Conservation (phyloP, 2,797 vertebrate genomes). For the Xiphophorus birchmanni region DNA sequence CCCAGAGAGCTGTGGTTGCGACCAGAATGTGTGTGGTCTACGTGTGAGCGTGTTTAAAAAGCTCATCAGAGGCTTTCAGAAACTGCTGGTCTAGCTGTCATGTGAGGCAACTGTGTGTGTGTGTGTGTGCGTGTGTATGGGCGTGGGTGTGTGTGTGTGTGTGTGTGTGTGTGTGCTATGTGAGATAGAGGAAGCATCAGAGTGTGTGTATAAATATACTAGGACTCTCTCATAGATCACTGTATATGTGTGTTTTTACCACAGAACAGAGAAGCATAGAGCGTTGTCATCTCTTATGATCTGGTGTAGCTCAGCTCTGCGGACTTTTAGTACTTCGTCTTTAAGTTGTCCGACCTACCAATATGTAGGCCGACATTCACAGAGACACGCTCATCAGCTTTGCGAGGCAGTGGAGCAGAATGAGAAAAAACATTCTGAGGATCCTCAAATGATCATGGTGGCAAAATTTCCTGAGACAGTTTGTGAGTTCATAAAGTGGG, state of each 20-base stretch:
- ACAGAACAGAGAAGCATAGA: constrained; percentile 43
- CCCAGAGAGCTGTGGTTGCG: constrained; percentile 66
- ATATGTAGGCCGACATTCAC: constrained; percentile 38
- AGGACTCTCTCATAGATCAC: constrained; percentile 60
- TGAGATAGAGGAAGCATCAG: no score
- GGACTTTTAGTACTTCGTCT: not conserved
- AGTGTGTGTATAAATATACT: constrained; percentile 68
- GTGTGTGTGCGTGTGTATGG: constrained; percentile 33
- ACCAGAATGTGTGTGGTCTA: constrained; percentile 62
- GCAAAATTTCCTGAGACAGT: constrained; percentile 20
- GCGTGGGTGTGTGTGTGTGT: constrained; percentile 43
- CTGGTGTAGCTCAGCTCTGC: constrained; percentile 10
- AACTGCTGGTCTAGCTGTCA: constrained; percentile 80
- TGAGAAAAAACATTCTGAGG: constrained; percentile 41
- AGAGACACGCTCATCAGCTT: constrained; percentile 10
- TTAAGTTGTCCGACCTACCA: constrained; percentile 10
- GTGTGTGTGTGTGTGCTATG: constrained; percentile 25
- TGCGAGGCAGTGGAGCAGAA: constrained; percentile 20
- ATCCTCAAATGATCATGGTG: constrained; percentile 40
- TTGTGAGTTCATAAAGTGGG: constrained; percentile 24
- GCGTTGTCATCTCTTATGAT: constrained; percentile 29
- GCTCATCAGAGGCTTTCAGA: constrained; percentile 73
- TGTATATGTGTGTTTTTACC: constrained; percentile 43
- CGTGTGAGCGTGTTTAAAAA: constrained; percentile 67
- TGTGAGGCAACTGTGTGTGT: constrained; percentile 57